Conservation (phyloP, 1,140 invertebrate species). For the Dinoponera quadriceps region DNA sequence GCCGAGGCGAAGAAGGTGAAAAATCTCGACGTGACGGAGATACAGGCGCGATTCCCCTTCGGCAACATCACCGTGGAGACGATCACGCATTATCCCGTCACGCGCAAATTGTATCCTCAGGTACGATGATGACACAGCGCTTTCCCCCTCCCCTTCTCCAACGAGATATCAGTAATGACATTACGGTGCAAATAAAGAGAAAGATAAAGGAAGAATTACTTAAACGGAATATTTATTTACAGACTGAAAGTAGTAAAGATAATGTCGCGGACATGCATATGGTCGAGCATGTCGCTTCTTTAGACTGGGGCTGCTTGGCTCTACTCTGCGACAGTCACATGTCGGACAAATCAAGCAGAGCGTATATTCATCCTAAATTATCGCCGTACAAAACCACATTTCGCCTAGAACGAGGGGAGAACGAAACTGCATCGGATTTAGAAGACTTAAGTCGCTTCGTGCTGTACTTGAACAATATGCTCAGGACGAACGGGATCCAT, state of each 20-base stretch:
- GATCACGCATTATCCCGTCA: slow-evolving; percentile 76
- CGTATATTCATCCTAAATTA: slow-evolving; percentile 90
- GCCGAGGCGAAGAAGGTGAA: slow-evolving; percentile 77
- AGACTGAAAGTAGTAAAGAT: slow-evolving; percentile 84
- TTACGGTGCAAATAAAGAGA: background rate
- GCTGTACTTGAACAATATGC: slow-evolving; percentile 81
- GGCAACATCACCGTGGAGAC: slow-evolving; percentile 79
- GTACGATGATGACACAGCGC: slow-evolving; percentile 47
- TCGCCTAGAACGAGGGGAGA: slow-evolving; percentile 69
- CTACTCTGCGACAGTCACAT: slow-evolving; percentile 88
- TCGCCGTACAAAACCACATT: slow-evolving; percentile 91
- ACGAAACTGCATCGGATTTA: slow-evolving; percentile 67
- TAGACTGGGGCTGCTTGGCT: slow-evolving; percentile 87
- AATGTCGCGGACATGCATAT: slow-evolving; percentile 77
- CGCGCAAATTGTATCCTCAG: slow-evolving; percentile 73
- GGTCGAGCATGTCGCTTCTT: slow-evolving; percentile 86
- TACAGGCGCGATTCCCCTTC: slow-evolving; percentile 81
- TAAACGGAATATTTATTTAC: slow-evolving; percentile 82
- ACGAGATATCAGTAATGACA: background rate
- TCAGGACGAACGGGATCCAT: slow-evolving; percentile 80
- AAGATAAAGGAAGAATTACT: slow-evolving; percentile 24
- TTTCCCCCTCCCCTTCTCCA: background rate
- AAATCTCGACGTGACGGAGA: slow-evolving; percentile 82
- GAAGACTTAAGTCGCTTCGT: slow-evolving; percentile 81
- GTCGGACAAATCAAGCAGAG: slow-evolving; percentile 75